Evolutionary conservation across 2,888 invertebrate genomes (phyloP).

Genomic region (Andricus curvator): DNA sequence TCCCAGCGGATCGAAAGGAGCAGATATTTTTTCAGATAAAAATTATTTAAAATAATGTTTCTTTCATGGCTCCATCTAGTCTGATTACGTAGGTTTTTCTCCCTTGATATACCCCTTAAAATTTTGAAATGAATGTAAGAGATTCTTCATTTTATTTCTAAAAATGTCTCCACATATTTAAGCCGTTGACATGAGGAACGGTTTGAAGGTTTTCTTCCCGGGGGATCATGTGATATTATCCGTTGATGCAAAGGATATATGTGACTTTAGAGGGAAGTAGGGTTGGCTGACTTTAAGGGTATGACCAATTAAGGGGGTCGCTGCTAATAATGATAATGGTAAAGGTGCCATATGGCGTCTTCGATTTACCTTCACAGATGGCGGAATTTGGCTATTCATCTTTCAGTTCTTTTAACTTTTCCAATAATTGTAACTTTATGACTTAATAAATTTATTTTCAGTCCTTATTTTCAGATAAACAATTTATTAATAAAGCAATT

Average conservation of each 20-base stretch:
- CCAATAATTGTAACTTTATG: no score
- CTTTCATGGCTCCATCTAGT: no score
- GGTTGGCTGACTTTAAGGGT: constrained; percentile 56
- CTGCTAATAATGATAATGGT: constrained; percentile 46
- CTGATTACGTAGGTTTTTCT: no score
- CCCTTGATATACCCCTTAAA: no score
- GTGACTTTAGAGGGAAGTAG: constrained; percentile 55
- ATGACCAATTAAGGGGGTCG: constrained; percentile 50
- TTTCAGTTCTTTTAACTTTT: not conserved
- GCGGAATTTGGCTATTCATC: not conserved
- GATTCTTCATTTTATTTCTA: not conserved
- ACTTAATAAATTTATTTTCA: not conserved
- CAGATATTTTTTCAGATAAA: no score
- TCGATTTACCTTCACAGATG: not conserved
- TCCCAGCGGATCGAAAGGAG: no score
- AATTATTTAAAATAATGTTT: no score
- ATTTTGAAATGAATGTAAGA: no score
- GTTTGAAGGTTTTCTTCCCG: constrained; percentile 2
- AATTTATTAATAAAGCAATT: no score
- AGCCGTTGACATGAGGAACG: not conserved
- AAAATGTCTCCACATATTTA: not conserved
- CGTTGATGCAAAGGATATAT: not conserved
- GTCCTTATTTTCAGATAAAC: no score
- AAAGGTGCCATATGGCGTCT: constrained; percentile 58
- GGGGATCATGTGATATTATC: constrained; percentile 38